Conservation (phyloP, 2,888 invertebrate species). For the Polyploca ridens region DNA sequence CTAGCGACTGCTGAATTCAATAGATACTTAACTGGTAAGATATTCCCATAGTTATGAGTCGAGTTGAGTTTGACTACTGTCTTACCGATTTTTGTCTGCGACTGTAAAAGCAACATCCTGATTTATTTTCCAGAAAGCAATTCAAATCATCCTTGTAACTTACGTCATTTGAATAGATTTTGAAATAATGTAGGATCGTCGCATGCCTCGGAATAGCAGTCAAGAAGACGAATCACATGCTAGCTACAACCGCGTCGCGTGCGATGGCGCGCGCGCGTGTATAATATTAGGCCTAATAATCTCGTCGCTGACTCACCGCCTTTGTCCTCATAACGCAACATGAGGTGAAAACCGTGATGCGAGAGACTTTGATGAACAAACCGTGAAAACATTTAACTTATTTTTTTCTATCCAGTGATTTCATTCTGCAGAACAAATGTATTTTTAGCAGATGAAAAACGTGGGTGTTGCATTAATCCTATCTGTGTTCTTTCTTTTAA, state of each 20-base stretch:
- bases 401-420: conserved; percentile 40
- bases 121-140: conserved; percentile 23
- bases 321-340: conserved; percentile 59
- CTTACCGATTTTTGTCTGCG: background rate
- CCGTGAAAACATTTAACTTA: conserved; percentile 21
- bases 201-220: conserved; percentile 56
- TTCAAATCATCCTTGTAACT: conserved; percentile 36
- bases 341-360: conserved; percentile 39
- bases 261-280: conserved; percentile 46
- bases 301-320: conserved; percentile 69
- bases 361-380: conserved; percentile 9
- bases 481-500: conserved; percentile 40
- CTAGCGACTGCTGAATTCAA: no score
- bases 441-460: conserved; percentile 47
- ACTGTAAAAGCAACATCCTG: conserved; percentile 25
- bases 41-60: no score
- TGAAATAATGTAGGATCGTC: conserved; percentile 46
- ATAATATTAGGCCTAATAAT: conserved; percentile 68
- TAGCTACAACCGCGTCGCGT: conserved; percentile 26
- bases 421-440: conserved; percentile 42
- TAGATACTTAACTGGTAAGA: no score
- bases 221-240: conserved; percentile 39
- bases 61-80: no score
- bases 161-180: conserved; percentile 47
- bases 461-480: conserved; percentile 45